These are phyloP conservation scores for Acrocyrtus sp. DNA, from an alignment of 2,888 invertebrate genomes.

Conservation along the genomic window DNA sequence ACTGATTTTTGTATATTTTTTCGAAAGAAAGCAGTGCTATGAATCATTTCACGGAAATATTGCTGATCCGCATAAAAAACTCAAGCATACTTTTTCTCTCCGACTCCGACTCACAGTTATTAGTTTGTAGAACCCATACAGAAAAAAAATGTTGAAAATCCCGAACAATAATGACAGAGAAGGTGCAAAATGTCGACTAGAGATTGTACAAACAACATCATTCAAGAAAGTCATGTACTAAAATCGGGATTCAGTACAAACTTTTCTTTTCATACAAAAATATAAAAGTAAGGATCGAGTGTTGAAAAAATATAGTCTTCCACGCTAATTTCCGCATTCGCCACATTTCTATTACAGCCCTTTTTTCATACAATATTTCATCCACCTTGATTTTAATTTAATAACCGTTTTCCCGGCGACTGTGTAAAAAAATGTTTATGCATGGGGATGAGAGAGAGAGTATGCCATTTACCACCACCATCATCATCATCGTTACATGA, in stretches of 20 bases:
- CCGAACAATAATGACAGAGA: slow-evolving; percentile 52
- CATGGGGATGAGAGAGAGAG: no score
- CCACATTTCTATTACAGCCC: slow-evolving; percentile 4
- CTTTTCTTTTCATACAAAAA: slow-evolving; percentile 11
- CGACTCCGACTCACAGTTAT: no score
- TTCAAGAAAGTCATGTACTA: background rate
- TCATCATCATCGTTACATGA: background rate
- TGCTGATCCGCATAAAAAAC: no score
- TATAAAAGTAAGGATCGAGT: background rate
- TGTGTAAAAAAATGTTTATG: no score
- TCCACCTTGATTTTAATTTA: slow-evolving; percentile 34
- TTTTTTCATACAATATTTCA: background rate
- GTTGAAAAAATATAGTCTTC: slow-evolving; percentile 10
- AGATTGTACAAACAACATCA: slow-evolving; percentile 2
- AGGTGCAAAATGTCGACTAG: slow-evolving; percentile 63
- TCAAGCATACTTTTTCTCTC: no score
- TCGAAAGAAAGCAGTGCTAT: slow-evolving; percentile 34
- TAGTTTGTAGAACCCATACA: no score
- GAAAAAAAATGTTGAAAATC: background rate
- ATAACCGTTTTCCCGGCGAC: slow-evolving; percentile 31
- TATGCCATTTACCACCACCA: slow-evolving; percentile 23
- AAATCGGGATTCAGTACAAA: slow-evolving; percentile 20
- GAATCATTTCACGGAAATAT: slow-evolving; percentile 52
- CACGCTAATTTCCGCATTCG: slow-evolving; percentile 45
- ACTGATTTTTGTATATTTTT: background rate